Conservation (phyloP, 2,888 invertebrate species). For the Malthinus flaveolus region DNA sequence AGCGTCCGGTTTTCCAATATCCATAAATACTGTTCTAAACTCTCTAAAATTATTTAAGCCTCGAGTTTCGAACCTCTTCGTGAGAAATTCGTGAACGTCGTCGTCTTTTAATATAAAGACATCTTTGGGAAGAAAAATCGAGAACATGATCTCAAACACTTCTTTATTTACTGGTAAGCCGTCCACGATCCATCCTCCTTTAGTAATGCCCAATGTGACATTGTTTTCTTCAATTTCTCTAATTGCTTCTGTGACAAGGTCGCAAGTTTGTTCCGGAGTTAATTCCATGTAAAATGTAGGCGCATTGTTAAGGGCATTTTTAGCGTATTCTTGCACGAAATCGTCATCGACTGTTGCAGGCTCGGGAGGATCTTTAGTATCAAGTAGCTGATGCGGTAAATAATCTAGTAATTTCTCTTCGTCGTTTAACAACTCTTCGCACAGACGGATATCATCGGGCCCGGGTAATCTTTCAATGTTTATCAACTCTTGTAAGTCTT, state of each 20-base stretch:
- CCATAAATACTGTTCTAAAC: slow-evolving; percentile 43
- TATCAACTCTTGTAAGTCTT: neutral
- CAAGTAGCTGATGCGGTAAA: slow-evolving; percentile 52
- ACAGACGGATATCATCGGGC: slow-evolving; percentile 9
- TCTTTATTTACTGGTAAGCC: slow-evolving; percentile 59
- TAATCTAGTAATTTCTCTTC: slow-evolving; percentile 39
- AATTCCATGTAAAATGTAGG: slow-evolving; percentile 53
- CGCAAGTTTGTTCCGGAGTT: slow-evolving; percentile 54
- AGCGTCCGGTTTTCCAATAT: slow-evolving; percentile 40
- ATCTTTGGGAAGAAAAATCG: slow-evolving; percentile 59
- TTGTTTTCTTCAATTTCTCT: slow-evolving; percentile 50
- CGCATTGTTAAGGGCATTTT: slow-evolving; percentile 53
- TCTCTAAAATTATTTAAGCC: slow-evolving; percentile 40
- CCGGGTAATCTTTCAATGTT: neutral
- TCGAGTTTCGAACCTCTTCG: slow-evolving; percentile 39
- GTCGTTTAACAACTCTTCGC: slow-evolving; percentile 13
- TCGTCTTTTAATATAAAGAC: slow-evolving; percentile 60
- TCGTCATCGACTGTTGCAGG: slow-evolving; percentile 51
- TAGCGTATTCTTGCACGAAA: slow-evolving; percentile 57
- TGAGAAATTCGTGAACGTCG: slow-evolving; percentile 52
- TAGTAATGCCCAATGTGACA: slow-evolving; percentile 44
- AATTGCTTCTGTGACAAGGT: slow-evolving; percentile 53
- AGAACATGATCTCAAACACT: slow-evolving; percentile 56
- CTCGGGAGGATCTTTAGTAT: slow-evolving; percentile 31
- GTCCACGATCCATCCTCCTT: slow-evolving; percentile 65